Evolutionary conservation across 2,797 vertebrate genomes (phyloP).

Genomic region (Xenentodon cancila): DNA sequence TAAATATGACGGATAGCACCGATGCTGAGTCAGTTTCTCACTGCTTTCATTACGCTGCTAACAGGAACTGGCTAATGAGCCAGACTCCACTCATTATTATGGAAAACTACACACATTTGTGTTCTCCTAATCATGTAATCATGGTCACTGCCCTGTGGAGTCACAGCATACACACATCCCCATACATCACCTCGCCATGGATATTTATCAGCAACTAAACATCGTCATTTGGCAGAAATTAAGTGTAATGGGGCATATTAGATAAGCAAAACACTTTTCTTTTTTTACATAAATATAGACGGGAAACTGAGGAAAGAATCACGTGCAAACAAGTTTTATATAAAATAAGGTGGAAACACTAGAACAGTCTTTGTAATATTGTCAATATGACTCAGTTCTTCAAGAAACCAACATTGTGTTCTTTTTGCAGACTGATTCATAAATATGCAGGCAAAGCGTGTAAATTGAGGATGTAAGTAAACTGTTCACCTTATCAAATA

Average conservation of each 20-base stretch:
- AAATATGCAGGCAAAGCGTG: slow-evolving; percentile 9
- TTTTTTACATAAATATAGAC: slow-evolving; percentile 20
- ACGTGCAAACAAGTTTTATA: neutral
- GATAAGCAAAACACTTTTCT: slow-evolving; percentile 31
- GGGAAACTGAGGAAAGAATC: neutral
- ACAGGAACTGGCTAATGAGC: slow-evolving; percentile 69
- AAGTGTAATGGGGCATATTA: slow-evolving; percentile 40
- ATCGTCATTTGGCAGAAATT: slow-evolving; percentile 32
- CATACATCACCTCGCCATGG: slow-evolving; percentile 44
- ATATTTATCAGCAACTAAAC: slow-evolving; percentile 52
- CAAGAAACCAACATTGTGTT: neutral
- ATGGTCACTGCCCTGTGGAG: slow-evolving; percentile 57
- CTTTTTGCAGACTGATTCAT: neutral
- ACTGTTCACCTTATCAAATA: slow-evolving; percentile 6
- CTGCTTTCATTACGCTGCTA: slow-evolving; percentile 59
- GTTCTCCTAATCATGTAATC: slow-evolving; percentile 65
- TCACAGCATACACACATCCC: slow-evolving; percentile 41
- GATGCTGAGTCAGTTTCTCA: slow-evolving; percentile 27
- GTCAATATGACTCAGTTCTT: no score
- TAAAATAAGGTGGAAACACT: neutral
- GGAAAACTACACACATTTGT: slow-evolving; percentile 58
- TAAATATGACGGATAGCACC: slow-evolving; percentile 51
- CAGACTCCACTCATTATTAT: slow-evolving; percentile 57
- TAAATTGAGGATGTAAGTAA: slow-evolving; percentile 13
- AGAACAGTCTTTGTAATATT: no score